phyloP scores from a whole-genome alignment of 2,113 vertebrate species.

The Condylura cristata region DNA sequence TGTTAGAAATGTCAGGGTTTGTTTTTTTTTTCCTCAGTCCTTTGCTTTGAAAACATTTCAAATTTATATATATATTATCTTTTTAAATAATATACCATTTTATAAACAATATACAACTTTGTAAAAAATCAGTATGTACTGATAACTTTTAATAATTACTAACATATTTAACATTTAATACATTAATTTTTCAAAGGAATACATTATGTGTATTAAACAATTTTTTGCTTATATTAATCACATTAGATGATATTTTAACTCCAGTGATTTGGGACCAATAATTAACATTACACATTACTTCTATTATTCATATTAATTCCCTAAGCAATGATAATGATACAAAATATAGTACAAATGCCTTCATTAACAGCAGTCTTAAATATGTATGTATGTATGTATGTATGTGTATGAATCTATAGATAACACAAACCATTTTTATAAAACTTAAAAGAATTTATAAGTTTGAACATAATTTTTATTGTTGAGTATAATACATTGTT shows the following conservation, averaged over 20 bases:
- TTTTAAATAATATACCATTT: neutral
- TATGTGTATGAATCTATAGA: neutral
- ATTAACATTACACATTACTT: neutral
- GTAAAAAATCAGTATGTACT: neutral
- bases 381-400: neutral
- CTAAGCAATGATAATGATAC: slow-evolving; percentile 28
- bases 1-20: neutral
- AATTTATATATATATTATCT: neutral
- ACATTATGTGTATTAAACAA: slow-evolving; percentile 10
- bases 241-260: slow-evolving; percentile 32
- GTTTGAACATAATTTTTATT: slow-evolving; percentile 22
- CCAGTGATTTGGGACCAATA: neutral
- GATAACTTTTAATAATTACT: neutral
- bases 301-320: slow-evolving; percentile 8
- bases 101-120: neutral
- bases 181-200: slow-evolving; percentile 47
- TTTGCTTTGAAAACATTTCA: slow-evolving; percentile 30
- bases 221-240: neutral
- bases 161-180: slow-evolving; percentile 30
- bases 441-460: slow-evolving; percentile 46
- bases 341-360: slow-evolving; percentile 31
- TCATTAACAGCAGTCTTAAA: slow-evolving; percentile 3
- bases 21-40: neutral
- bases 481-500: slow-evolving; percentile 1
- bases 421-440: neutral